These are phyloP conservation scores for Pseudochromis fuscus DNA, from an alignment of 2,797 vertebrate genomes.

Conservation along the genomic window DNA sequence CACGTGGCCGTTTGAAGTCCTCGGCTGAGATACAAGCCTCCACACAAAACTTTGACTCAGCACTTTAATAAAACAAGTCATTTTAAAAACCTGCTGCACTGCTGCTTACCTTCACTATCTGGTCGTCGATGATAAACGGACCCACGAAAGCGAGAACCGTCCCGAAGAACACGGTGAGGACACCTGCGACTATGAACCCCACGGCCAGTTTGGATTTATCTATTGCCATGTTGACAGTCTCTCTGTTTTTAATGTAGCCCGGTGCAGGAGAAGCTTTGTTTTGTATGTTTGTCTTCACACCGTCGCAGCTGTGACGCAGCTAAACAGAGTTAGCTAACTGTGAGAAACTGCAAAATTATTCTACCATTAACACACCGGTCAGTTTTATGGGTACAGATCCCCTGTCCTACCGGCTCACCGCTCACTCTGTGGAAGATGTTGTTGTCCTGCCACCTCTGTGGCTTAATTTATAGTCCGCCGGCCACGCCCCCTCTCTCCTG, in stretches of 20 bases:
- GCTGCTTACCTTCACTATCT: conserved; percentile 84
- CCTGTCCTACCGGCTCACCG: no score
- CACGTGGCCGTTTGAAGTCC: neutral
- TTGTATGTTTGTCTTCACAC: neutral
- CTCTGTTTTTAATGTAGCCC: no score
- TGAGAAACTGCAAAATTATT: rapidly evolving
- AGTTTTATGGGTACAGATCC: neutral
- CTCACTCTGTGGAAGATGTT: neutral
- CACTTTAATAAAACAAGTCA: neutral
- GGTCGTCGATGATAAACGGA: conserved; percentile 82
- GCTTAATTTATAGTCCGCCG: conserved; percentile 11
- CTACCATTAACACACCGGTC: no score
- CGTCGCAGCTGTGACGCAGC: neutral
- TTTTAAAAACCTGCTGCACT: neutral
- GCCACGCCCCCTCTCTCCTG: conserved; percentile 8
- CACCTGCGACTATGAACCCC: conserved; percentile 67
- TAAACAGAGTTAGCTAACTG: neutral
- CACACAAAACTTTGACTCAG: no score
- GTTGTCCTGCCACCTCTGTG: neutral
- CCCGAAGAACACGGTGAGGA: conserved; percentile 71
- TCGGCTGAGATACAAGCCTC: no score
- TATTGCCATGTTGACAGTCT: conserved; percentile 59
- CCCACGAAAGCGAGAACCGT: conserved; percentile 77
- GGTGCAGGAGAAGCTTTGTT: no score
- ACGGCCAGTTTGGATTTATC: conserved; percentile 56